Percentiles rank a stretch among this genome's conserved stretches.
These are phyloP conservation scores for Troilus luridus DNA, from an alignment of 2,888 invertebrate species.

Conservation along the genomic window DNA sequence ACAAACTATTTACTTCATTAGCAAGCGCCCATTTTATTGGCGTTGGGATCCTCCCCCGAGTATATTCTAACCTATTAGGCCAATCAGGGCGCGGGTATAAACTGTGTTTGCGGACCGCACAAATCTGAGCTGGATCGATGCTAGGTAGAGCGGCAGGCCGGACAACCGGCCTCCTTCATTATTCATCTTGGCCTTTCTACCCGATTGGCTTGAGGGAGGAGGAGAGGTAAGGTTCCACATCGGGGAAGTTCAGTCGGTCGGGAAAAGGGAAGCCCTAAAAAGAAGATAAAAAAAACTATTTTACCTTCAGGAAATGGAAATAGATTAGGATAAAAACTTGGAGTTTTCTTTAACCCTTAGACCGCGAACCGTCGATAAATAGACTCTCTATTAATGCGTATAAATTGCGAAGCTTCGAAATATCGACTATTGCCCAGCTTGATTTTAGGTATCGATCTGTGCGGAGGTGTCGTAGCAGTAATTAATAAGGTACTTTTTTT, in stretches of 20 bases:
- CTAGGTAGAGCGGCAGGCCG: neutral
- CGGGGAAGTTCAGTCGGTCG: neutral
- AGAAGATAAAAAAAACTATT: too few relatives aligned
- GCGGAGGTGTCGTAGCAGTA: too few relatives aligned
- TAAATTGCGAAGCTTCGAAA: too few relatives aligned
- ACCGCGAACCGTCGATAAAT: too few relatives aligned
- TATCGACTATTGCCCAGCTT: too few relatives aligned
- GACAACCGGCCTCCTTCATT: constrained; percentile 1
- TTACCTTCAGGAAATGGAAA: too few relatives aligned
- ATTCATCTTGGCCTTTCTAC: neutral
- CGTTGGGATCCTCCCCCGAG: neutral
- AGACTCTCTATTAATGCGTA: too few relatives aligned
- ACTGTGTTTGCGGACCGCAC: neutral
- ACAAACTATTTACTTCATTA: neutral
- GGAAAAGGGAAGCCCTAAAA: neutral
- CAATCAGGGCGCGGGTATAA: neutral
- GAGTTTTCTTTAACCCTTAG: too few relatives aligned
- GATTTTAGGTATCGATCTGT: too few relatives aligned
- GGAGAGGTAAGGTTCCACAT: neutral
- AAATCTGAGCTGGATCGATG: constrained; percentile 19
- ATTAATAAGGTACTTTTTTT: too few relatives aligned
- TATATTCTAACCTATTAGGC: neutral
- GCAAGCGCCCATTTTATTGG: neutral
- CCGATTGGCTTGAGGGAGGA: neutral
- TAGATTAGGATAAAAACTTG: too few relatives aligned